Base-by-base conservation (phyloP, 2,797 vertebrate genomes). In the Propithecus deckenii region DNA sequence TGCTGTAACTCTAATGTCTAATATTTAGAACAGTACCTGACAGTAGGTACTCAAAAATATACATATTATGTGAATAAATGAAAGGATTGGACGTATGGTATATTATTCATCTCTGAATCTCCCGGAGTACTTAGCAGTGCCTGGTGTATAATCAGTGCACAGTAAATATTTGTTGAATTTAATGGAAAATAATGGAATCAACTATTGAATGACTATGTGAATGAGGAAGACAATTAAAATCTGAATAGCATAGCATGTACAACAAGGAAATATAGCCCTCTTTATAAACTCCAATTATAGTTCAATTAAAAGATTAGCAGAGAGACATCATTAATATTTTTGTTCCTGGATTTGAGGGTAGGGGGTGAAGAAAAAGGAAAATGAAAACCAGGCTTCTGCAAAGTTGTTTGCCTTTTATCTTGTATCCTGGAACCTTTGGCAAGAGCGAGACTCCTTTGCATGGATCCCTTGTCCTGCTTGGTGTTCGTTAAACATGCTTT, bases 371-470 rank as follows among this genome's bases (percentile, higher is more conserved):
- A 57, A 61, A 79, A 81, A 92, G 67, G 13, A 52, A 94, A 79
- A 71, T 3, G 18, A 79, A 91, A 86, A 18, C 38, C 55, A 72
- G 65, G 35, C 14, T 32, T 65, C 72, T 75, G 1, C 23, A 48
- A 59, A 71, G 20, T 46, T 86, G 41, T 97, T 95, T 91, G 75
- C 75, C 69, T 76, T 94, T 95, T 96, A 97, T 97, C 96, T 96
- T 61, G 35, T 25, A 96, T 96, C 94, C 96, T 97, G 96, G 96
- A 97, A 55, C 32, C 28, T 79, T 90, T 97, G 91, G 86, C 96
- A 96, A 63, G 81, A 91, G 46, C 23, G 48, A 69, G 22, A 41
- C 85, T 79, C 18, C 30, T 83, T 91, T 94, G 91, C 74, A 86
- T 10, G 48, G 96, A 91, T 96, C 32, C 35, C 88, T 84, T 59